Evolutionary conservation across 1,140 invertebrate species (phyloP), one percentile per base, ranked within the genome.

Genomic region (fruit fly (Drosophila melanogaster)): DNA sequence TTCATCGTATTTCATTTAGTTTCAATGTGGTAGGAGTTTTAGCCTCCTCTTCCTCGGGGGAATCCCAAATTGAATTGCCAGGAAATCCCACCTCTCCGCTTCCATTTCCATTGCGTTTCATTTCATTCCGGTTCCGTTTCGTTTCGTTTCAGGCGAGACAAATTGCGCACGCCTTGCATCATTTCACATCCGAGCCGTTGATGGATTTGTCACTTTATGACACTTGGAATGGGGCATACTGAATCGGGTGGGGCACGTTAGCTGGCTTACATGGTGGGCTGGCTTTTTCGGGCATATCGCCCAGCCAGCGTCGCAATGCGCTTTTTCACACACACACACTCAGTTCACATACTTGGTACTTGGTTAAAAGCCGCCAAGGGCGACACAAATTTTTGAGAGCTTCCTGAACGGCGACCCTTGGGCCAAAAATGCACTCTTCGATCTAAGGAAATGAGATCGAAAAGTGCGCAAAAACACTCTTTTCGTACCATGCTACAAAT

Each of bases 201-300:
- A 83, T 83, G 79, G 79, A 81, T 83, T 83, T 81, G 79, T 83
- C 78, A 77, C 79, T 83, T 81, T 83, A 83, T 78, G 79, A 54
- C 69, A 74, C 62, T 77, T 55, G 67, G 55, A 54, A 10, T 41
- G 56, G 30, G 43, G 24, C 7, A 51, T 35, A 33, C 24, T 14
- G 26, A 22, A 15, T 10, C 1, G 26, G n/a, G 24, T 0, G 19
- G 38, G 3, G 4, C 26, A 11, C 0, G 12, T 3, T 12, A 1
- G 19, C 10, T 10, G 37, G 49, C 6, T 22, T 24, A 10, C 24
- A 8, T 15, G 22, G 24, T 38, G 47, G 12, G 15, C 3, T 6
- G 14, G 15, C 17, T 49, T 49, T 62, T 53, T 30, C 30, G 33
- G 43, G 43, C 64, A 67, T 8, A 8, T 26, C 41, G 58, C 26